Evolutionary conservation across 2,888 invertebrate genomes (phyloP), one percentile per base, ranked within the genome.

Genomic region (Limulus polyphemus): DNA sequence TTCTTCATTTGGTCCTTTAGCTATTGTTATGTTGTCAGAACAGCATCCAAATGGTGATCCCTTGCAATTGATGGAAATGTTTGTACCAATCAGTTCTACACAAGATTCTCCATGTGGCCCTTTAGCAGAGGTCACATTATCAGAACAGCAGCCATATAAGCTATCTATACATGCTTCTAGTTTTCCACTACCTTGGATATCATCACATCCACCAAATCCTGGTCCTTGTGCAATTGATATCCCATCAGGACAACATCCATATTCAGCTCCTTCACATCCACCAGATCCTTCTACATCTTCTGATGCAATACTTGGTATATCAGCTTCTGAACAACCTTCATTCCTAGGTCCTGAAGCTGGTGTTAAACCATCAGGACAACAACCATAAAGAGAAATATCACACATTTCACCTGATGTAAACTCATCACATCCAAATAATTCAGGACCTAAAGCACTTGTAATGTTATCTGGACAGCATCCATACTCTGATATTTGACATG

Each of bases 171-270:
- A 58, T 10, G 55, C 56, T 14, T 14, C 16, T 55, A 5, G 12
- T 55, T 16, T 17, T 47, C 32, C 54, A 14, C 50, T 50, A n/a
- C 50, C 50, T 9, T 50, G 13, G 50, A 50, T 50, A 13, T 14
- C 17, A 69, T 55, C 55, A 57, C 70, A 71, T n/a, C 72, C 71
- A 55, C 68, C 68, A 13, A 61, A 48, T 16, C 69, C 60, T 11
- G 67, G 67, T 12, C 71, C 71, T 55, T 54, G 14, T 48, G 70
- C 71, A n/a, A 62, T 47, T 51, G 67, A 70, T 52, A 79, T 74
- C 11, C 91, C 92, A 75, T 94, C 92, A 1, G 85, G 84, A 71
- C 93, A 93, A 74, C 93, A 93, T 9, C 93, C 93, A 71, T 78
- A 72, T 17, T 55, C 55, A 10, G 71, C 62, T 10, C 52, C 61